A percentile compares a stretch with the other conserved stretches of the same genome.
phyloP scores from a whole-genome alignment of 2,113 vertebrate genomes.

The Albula glossodonta region DNA sequence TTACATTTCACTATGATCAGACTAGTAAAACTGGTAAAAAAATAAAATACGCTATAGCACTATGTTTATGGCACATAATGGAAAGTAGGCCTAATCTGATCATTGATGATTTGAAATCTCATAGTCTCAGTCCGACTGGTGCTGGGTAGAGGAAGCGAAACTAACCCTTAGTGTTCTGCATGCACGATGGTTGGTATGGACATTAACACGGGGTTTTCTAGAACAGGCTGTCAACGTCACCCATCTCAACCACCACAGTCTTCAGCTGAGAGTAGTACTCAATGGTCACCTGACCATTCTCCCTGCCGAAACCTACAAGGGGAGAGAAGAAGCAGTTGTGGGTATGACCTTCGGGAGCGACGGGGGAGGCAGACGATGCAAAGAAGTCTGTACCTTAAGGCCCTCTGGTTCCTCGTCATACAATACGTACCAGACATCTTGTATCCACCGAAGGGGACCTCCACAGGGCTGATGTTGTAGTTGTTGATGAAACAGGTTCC shows the following conservation, averaged over 20 bases:
- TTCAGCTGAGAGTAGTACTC: slow-evolving; percentile 95
- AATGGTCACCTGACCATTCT: slow-evolving; percentile 85
- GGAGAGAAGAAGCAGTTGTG: slow-evolving; percentile 8
- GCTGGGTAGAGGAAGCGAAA: background rate
- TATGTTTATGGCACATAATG: background rate
- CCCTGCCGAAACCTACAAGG: slow-evolving; percentile 87
- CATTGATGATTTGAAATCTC: background rate
- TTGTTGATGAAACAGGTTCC: slow-evolving; percentile 96
- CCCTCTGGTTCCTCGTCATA: no score
- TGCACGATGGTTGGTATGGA: background rate
- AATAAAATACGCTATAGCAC: background rate
- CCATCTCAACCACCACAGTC: slow-evolving; percentile 93
- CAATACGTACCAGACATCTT: slow-evolving; percentile 84
- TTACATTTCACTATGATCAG: background rate
- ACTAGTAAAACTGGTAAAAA: background rate
- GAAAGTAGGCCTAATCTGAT: background rate
- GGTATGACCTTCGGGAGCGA: no score
- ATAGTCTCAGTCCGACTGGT: background rate
- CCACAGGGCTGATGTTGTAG: slow-evolving; percentile 85
- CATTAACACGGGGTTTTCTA: slow-evolving; percentile 50
- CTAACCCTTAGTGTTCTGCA: background rate
- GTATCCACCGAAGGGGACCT: slow-evolving; percentile 93
- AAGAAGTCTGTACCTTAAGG: no score
- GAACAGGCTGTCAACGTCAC: slow-evolving; percentile 82
- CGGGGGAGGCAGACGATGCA: no score